Evolutionary conservation across 2,797 vertebrate species (phyloP), one percentile per base, ranked within the genome.

Genomic region (Pseudopleuronectes americanus): DNA sequence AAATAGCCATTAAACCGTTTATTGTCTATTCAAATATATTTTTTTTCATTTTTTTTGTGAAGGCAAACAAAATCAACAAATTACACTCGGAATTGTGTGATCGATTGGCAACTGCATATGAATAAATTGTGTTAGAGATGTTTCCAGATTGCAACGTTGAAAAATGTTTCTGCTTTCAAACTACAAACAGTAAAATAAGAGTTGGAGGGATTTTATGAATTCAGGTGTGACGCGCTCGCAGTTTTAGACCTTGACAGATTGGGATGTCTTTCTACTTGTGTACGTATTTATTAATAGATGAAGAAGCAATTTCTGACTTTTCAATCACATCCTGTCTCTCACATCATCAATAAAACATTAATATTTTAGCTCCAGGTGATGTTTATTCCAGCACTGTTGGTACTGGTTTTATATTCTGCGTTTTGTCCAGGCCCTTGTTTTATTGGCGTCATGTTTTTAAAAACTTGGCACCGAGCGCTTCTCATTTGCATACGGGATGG

Each of bases 291-390:
- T n/a, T 43, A 38, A 43, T 43, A 43, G 13, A 16, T 43, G 13
- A 66, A 57, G 36, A 33, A 24, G 17, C 2, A 36, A 13, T 12
- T 13, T 63, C 52, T 38, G 38, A 66, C 21, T 8, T 75, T 62
- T 62, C 47, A 75, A 41, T 69, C 55, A 49, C 19, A 22, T 5
- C 36, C 63, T 70, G 10, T 52, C 54, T 65, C 51, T 64, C 53
- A 68, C 61, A 60, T 49, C 52, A 48, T 57, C 31, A 70, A 57
- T 45, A 63, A 58, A 73, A 41, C 28, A 64, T 57, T 59, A 71
- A 64, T 54, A 59, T 51, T 26, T 13, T 51, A 41, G 2, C 17
- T 48, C 31, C 26, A 23, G 8, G 49, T 17, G 49, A 14, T 68
- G 2, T 54, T 28, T 54, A 17, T 65, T 63, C 13, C 24, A 57